These are phyloP conservation scores for Caenorhabditis drosophilae DNA, from an alignment of 2,888 invertebrate genomes.

Conservation along the genomic window DNA sequence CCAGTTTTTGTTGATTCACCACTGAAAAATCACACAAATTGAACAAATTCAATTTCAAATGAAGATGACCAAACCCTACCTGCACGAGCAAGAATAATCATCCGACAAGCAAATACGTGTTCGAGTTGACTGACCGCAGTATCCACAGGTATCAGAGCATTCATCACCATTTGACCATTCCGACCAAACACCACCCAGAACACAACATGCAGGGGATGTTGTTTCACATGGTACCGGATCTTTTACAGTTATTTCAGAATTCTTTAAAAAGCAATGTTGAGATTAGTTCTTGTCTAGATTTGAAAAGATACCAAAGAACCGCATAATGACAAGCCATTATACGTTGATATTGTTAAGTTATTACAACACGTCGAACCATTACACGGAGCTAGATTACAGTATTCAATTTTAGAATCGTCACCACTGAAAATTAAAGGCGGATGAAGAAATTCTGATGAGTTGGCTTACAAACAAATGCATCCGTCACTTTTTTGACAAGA, in stretches of 20 bases:
- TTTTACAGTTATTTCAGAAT: neutral
- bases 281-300: neutral
- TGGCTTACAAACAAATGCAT: constrained; percentile 30
- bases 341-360: constrained; percentile 8
- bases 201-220: constrained; percentile 22
- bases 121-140: constrained; percentile 32
- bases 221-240: constrained; percentile 12
- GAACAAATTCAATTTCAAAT: too few relatives aligned
- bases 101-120: constrained; percentile 35
- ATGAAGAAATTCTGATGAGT: too few relatives aligned
- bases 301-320: constrained; percentile 15
- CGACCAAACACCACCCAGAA: constrained; percentile 32
- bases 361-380: constrained; percentile 14
- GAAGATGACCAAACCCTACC: constrained; percentile 11
- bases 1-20: constrained; percentile 35
- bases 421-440: constrained; percentile 16
- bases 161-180: constrained; percentile 24
- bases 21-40: constrained; percentile 18
- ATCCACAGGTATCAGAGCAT: constrained; percentile 42
- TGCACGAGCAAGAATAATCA: constrained; percentile 35
- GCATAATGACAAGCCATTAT: constrained; percentile 21
- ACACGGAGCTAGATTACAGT: constrained; percentile 21
- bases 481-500: constrained; percentile 22
- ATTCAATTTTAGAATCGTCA: constrained; percentile 9
- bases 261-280: neutral